Evolutionary conservation across 2,113 vertebrate genomes (phyloP), one percentile per base, ranked within the genome.

Genomic region (Neotoma lepida): DNA sequence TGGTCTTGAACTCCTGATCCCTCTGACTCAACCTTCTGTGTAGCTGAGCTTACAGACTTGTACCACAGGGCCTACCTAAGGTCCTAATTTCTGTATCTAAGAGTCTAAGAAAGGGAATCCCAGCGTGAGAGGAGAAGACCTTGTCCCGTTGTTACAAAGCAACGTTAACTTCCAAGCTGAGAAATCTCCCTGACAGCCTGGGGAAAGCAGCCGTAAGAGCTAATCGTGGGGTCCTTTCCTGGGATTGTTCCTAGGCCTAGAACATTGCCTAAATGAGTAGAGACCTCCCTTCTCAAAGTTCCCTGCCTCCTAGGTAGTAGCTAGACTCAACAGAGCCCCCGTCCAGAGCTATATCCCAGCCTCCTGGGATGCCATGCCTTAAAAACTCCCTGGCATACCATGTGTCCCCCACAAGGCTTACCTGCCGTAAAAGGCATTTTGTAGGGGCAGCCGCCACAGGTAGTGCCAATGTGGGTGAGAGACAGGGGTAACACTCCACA

Each of bases 401-500:
- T 22, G 39, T 61, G 76, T 51, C 54, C 22, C 4, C 56, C 64
- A 13, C 58, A 94, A 78, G 20, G 15, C 81, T 98, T 98, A 99
- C 99, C 99, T 99, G 98, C 98, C 97, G 99, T 98, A 97, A 99
- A 98, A 98, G 98, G 98, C 98, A 98, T 98, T 98, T 99, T 98
- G 97, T 98, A 99, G 97, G 98, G 98, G 97, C 98, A 99, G 98
- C 98, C 97, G 96, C 95, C 98, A 97, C 98, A 98, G 88, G 99
- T 98, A 2, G 98, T 98, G 97, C 99, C 96, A 12, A 99, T 93
- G 94, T 98, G 98, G 96, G 98, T 98, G 93, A 99, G 93, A 0
- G 99, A 98, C 96, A 99, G 96, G 33, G 99, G 98, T 97, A 99
- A 85, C 77, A 99, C 97, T 85, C 99, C 98, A 73, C 99, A 99